Conservation (phyloP, 2,888 invertebrate genomes). For the Autographa pulchrina region DNA sequence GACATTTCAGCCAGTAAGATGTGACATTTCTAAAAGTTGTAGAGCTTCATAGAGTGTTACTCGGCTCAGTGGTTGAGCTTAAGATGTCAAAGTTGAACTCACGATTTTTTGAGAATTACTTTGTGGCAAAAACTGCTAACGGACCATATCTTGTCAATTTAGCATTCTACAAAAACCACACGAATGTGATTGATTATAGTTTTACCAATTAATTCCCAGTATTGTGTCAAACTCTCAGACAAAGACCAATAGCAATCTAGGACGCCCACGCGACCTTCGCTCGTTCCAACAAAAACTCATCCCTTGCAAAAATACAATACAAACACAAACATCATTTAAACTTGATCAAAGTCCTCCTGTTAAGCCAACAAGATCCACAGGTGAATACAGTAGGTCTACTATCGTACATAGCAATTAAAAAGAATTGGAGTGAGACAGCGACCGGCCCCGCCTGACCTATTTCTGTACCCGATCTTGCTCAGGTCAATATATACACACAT, state of each 20-base stretch:
- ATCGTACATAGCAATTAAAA: constrained; percentile 72
- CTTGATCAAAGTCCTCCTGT: background rate
- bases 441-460: constrained; percentile 82
- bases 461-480: constrained; percentile 73
- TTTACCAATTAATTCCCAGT: background rate
- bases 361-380: constrained; percentile 56
- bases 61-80: no score
- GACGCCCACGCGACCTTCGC: background rate
- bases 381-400: constrained; percentile 54
- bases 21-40: no score
- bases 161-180: background rate
- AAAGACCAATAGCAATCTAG: background rate
- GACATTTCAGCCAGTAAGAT: no score
- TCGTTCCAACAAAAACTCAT: background rate
- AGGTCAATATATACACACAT: constrained; percentile 69
- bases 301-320: background rate
- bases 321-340: background rate
- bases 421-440: constrained; percentile 76
- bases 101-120: background rate
- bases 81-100: no score
- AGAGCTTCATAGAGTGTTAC: no score
- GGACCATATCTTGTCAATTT: background rate
- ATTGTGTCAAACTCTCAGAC: background rate
- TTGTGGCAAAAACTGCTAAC: background rate
- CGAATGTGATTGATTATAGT: background rate